These are phyloP conservation scores for Ypsolopha sequella DNA, from an alignment of 2,888 invertebrate genomes.

Conservation along the genomic window DNA sequence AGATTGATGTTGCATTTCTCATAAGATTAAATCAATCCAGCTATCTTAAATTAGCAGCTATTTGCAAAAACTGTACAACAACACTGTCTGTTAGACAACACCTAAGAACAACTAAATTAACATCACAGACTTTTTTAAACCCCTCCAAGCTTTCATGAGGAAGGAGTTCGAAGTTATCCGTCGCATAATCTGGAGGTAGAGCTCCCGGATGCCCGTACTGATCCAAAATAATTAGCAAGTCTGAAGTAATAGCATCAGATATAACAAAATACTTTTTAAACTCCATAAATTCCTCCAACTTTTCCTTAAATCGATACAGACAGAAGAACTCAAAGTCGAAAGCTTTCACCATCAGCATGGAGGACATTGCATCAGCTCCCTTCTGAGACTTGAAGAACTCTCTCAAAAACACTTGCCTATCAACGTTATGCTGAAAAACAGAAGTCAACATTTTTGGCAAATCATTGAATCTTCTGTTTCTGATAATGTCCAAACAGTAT, in stretches of 20 bases:
- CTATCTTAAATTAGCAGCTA: no score
- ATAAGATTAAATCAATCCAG: no score
- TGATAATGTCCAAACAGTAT: not conserved
- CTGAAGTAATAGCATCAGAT: not conserved
- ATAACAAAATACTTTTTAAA: not conserved
- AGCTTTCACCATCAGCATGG: not conserved
- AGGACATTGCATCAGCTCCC: not conserved
- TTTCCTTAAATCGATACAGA: not conserved
- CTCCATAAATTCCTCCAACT: not conserved
- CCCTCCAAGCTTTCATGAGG: not conserved
- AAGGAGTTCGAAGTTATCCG: not conserved
- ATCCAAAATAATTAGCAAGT: not conserved
- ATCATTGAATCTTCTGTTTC: not conserved
- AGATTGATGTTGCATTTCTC: no score
- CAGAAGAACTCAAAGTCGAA: not conserved
- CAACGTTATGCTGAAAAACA: not conserved
- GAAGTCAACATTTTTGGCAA: not conserved
- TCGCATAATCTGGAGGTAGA: no score
- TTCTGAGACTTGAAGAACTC: not conserved
- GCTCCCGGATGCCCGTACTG: no score
- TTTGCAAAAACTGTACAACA: no score
- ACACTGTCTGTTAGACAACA: no score
- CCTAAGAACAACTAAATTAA: no score
- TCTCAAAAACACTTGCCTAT: not conserved
- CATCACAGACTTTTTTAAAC: not conserved